Base-by-base conservation (phyloP, 2,888 invertebrate species). In the Mesodorylaimus sp. region DNA sequence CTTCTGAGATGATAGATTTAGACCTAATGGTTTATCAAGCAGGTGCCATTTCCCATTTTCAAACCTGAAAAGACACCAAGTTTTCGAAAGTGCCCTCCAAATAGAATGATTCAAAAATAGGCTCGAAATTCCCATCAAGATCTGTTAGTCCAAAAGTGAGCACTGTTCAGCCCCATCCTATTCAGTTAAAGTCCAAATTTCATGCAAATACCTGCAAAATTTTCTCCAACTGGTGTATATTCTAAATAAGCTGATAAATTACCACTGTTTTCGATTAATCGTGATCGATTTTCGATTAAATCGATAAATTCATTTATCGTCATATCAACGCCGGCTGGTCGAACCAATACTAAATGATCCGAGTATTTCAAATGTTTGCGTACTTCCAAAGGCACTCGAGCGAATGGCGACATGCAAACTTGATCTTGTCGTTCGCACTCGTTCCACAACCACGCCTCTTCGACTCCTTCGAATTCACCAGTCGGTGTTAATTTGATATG, bases 311-410 rank as follows among this genome's bases (percentile, higher is more conserved):
- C 53, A 29, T 62, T 59, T 45, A 67, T 60, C 3, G 59, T 61
- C 55, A 67, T 58, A 41, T 62, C 60, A 3, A 54, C 48, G 16
- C 60, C 58, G 10, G 66, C 66, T 44, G 67, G 67, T 27, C 67
- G 52, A 1, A 66, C 66, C 39, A 66, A 62, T 13, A 67, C 66
- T 28, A 66, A 53, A n/a, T n/a, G n/a, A 49, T 67, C 66, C 24
- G 65, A 62, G 54, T 54, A 62, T 3, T 50, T 49, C 7, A 67
- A 54, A 45, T 64, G 56, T n/a, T 54, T 26, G 21, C 48, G 42
- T 2, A 67, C 64, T 24, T 51, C 37, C 19, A 47, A 24, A 24
- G 67, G 67, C 47, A 66, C 63, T n/a, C n/a, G n/a, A n/a, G n/a
- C n/a, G n/a, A n/a, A n/a, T n/a, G n/a, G n/a, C n/a, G n/a, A n/a